These are phyloP conservation scores for Parapsyche elsis DNA, from an alignment of 1,140 invertebrate species.

Conservation along the genomic window DNA sequence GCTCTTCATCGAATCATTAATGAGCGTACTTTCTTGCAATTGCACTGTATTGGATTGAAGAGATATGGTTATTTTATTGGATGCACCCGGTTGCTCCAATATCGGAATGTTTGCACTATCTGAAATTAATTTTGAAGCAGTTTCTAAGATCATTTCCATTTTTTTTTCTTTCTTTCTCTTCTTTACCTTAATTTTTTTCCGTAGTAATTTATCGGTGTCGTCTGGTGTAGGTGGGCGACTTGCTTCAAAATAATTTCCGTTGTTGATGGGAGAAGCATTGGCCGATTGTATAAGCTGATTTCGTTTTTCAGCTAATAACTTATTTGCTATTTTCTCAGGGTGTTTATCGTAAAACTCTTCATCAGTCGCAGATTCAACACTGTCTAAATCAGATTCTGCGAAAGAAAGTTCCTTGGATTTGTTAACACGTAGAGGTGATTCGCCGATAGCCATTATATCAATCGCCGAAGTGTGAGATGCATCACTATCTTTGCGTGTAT, in stretches of 20 bases:
- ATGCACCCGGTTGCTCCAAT: constrained; percentile 57
- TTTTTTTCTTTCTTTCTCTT: constrained; percentile 71
- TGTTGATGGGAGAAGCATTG: constrained; percentile 70
- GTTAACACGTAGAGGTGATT: constrained; percentile 61
- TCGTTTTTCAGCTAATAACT: constrained; percentile 77
- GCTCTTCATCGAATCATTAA: constrained; percentile 57
- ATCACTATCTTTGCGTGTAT: constrained; percentile 64
- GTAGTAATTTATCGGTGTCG: constrained; percentile 60
- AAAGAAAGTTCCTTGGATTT: constrained; percentile 69
- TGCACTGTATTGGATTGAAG: constrained; percentile 67
- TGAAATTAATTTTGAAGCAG: constrained; percentile 65
- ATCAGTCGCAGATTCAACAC: constrained; percentile 84
- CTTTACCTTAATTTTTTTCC: constrained; percentile 70
- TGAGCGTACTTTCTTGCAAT: constrained; percentile 58
- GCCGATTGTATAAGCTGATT: constrained; percentile 74
- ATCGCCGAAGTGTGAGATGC: constrained; percentile 62
- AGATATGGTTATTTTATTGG: constrained; percentile 67
- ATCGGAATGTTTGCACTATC: constrained; percentile 57
- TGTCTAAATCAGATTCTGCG: constrained; percentile 83
- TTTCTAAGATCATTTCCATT: constrained; percentile 68
- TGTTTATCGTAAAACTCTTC: constrained; percentile 88
- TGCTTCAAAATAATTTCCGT: constrained; percentile 64
- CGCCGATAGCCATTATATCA: constrained; percentile 67
- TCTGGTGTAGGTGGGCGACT: constrained; percentile 71
- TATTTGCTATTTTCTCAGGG: constrained; percentile 77